A percentile compares a stretch with the other conserved stretches of the same genome.
Evolutionary conservation across 1,140 invertebrate species (phyloP).

Genomic region (Lepidostoma basale): DNA sequence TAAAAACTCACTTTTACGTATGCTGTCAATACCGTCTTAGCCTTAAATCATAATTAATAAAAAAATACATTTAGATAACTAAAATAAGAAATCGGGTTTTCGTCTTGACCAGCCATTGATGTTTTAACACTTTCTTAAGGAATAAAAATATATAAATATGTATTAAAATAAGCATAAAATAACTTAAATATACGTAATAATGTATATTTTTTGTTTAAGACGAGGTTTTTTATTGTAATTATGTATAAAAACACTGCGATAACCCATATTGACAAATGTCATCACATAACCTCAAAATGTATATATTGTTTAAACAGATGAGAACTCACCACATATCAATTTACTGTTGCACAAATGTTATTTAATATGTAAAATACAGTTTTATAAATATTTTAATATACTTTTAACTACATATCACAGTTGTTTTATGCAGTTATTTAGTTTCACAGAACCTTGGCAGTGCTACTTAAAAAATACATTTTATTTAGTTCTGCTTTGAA

Average conservation of each 20-base stretch:
- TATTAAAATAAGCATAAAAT: background rate
- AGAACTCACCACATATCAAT: constrained; percentile 20
- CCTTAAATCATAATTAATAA: too few relatives aligned
- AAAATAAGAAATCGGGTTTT: constrained; percentile 1
- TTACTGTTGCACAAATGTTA: background rate
- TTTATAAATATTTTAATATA: background rate
- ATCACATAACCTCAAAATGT: background rate
- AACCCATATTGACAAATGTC: background rate
- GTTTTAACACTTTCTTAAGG: background rate
- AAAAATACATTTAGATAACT: too few relatives aligned
- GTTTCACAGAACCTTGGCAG: too few relatives aligned
- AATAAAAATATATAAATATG: background rate
- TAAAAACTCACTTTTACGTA: too few relatives aligned
- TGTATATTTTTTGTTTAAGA: too few relatives aligned
- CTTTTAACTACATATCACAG: too few relatives aligned
- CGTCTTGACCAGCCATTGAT: background rate
- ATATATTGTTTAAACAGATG: background rate
- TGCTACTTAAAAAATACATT: background rate
- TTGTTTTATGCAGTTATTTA: too few relatives aligned
- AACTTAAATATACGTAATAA: too few relatives aligned
- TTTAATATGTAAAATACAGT: background rate
- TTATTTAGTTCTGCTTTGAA: background rate
- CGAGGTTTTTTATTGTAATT: too few relatives aligned
- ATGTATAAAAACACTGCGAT: too few relatives aligned
- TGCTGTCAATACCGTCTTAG: too few relatives aligned